Evolutionary conservation across 2,888 invertebrate genomes (phyloP).

Genomic region (Resseliella maxima): DNA sequence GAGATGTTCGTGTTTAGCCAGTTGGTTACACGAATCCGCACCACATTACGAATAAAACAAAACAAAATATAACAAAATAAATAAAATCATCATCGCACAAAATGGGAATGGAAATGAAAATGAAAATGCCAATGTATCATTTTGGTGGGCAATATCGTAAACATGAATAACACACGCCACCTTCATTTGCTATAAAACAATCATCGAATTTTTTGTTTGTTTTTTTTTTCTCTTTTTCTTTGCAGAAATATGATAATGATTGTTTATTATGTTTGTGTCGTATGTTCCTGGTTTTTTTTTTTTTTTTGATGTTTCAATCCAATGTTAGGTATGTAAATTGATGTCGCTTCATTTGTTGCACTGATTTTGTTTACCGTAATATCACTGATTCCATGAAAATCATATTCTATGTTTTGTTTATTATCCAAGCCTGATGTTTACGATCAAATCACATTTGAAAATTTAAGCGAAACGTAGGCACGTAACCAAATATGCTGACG

Average conservation of each 20-base stretch:
- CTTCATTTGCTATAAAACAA: not conserved
- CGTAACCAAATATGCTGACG: too few relatives aligned
- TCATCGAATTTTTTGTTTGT: not conserved
- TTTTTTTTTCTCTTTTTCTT: not conserved
- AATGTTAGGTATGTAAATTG: not conserved
- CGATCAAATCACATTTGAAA: not conserved
- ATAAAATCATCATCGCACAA: not conserved
- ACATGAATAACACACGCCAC: constrained; percentile 30
- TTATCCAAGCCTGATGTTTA: not conserved
- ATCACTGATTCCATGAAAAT: not conserved
- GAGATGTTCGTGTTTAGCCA: not conserved
- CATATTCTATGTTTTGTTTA: not conserved
- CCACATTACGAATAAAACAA: not conserved
- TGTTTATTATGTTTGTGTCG: not conserved
- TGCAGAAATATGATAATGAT: constrained; percentile 12
- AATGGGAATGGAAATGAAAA: too few relatives aligned
- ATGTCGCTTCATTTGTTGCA: not conserved
- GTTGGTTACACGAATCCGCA: not conserved
- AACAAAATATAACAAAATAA: not conserved
- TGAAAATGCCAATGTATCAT: not conserved
- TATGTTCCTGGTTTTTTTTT: not conserved
- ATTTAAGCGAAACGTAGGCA: not conserved
- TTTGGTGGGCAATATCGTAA: not conserved
- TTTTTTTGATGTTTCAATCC: not conserved
- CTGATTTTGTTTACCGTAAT: not conserved